phyloP scores from a whole-genome alignment of 1,140 invertebrate species.

The Drosophila insularis region DNA sequence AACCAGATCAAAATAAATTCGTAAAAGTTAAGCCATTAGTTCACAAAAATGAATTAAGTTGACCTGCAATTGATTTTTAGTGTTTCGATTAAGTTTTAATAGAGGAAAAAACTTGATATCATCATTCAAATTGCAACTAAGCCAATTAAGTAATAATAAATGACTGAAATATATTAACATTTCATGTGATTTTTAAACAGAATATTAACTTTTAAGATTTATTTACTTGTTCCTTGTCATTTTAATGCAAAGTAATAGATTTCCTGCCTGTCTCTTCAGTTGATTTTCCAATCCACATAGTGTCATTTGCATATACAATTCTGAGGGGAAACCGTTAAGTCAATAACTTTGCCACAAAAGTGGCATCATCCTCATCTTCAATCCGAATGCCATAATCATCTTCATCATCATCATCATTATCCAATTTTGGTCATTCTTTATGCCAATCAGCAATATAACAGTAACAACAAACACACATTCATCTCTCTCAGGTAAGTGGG shows the following conservation, averaged over 20 bases:
- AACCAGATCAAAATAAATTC: no score
- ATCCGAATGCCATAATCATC: neutral
- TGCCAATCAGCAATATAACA: constrained; percentile 10
- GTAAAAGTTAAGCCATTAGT: no score
- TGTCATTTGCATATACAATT: constrained; percentile 18
- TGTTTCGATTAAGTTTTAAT: no score
- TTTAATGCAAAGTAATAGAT: neutral
- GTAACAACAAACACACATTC: constrained; percentile 5
- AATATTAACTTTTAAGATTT: neutral
- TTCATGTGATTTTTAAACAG: neutral
- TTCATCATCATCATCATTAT: constrained; percentile 17
- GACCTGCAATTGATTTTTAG: no score
- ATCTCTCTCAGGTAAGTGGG: constrained; percentile 16
- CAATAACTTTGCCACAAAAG: constrained; percentile 1
- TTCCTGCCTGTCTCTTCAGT: neutral
- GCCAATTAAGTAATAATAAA: no score
- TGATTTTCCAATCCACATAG: constrained; percentile 17
- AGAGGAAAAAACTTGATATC: no score
- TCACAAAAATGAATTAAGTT: no score
- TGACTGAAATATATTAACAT: no score
- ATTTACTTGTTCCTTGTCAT: neutral
- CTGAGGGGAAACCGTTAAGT: neutral
- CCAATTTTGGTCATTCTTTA: constrained; percentile 48
- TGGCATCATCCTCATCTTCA: neutral
- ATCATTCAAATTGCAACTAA: no score